Conservation (phyloP, 2,797 vertebrate species). For the Centroberyx gerrardi region DNA sequence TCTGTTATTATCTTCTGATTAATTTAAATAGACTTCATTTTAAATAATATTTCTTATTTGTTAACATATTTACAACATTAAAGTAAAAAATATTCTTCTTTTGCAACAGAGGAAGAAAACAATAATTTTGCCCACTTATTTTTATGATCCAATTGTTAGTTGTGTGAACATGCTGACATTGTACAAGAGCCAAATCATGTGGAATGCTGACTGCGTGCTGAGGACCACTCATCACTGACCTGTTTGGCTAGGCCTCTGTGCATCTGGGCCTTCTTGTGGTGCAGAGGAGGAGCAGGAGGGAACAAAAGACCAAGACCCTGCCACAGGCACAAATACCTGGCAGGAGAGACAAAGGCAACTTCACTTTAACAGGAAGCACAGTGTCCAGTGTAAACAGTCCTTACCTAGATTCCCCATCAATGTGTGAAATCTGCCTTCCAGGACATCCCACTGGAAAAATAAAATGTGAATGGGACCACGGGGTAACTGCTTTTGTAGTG, state of each 20-base stretch:
- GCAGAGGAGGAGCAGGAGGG: slow-evolving; percentile 42
- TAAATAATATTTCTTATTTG: background rate
- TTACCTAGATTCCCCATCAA: slow-evolving; percentile 54
- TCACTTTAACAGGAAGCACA: slow-evolving; percentile 69
- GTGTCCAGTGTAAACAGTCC: slow-evolving; percentile 68
- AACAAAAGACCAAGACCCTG: slow-evolving; percentile 69
- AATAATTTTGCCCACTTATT: too few species aligned
- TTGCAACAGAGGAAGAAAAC: too few species aligned
- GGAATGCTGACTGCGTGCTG: slow-evolving; percentile 42
- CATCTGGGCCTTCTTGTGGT: slow-evolving; percentile 38
- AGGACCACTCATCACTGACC: slow-evolving; percentile 58
- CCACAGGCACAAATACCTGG: slow-evolving; percentile 75
- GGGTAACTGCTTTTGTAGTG: slow-evolving; percentile 32
- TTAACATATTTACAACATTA: background rate
- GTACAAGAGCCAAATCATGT: slow-evolving; percentile 21
- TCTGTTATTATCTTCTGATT: background rate
- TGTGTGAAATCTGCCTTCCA: slow-evolving; percentile 56
- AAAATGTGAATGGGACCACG: slow-evolving; percentile 21
- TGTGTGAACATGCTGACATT: slow-evolving; percentile 7
- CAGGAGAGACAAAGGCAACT: slow-evolving; percentile 65
- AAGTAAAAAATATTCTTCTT: background rate
- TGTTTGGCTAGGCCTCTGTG: slow-evolving; percentile 53
- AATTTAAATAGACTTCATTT: background rate
- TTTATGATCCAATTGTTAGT: too few species aligned
- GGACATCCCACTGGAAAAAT: slow-evolving; percentile 35